Percentiles rank a stretch among this genome's conserved stretches.
Evolutionary conservation across 2,888 invertebrate genomes (phyloP).

Genomic region (Kuschelorhynchus macadamiae): DNA sequence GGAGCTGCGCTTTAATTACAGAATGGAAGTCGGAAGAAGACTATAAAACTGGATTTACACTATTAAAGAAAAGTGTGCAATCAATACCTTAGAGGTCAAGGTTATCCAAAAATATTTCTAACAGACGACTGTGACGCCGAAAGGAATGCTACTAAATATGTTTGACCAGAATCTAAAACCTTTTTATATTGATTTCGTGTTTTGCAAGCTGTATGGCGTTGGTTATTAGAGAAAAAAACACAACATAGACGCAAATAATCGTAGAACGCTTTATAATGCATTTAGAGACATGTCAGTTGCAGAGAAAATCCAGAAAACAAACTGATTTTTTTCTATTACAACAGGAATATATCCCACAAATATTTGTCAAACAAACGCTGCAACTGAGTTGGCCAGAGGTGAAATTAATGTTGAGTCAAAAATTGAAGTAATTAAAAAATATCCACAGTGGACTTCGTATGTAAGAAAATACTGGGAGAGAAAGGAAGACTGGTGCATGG

Average conservation of each 20-base stretch:
- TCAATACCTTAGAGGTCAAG: constrained; percentile 21
- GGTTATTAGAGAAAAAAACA: constrained; percentile 37
- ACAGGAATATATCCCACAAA: constrained; percentile 1
- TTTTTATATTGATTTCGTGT: constrained; percentile 41
- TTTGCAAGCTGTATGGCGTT: constrained; percentile 36
- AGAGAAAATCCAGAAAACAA: background rate
- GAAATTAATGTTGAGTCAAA: background rate
- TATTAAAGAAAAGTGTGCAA: constrained; percentile 21
- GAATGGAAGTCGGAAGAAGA: constrained; percentile 33
- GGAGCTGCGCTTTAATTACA: constrained; percentile 42
- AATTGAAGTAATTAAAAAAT: constrained; percentile 5
- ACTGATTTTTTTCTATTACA: constrained; percentile 1
- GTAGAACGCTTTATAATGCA: constrained; percentile 1
- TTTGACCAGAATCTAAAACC: constrained; percentile 29
- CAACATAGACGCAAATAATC: constrained; percentile 11
- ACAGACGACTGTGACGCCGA: constrained; percentile 44
- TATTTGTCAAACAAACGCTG: constrained; percentile 63
- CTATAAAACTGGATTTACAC: constrained; percentile 34
- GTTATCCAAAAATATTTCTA: constrained; percentile 33
- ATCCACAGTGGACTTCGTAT: constrained; percentile 29
- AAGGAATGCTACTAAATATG: constrained; percentile 31
- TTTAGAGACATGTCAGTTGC: constrained; percentile 16
- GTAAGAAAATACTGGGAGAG: constrained; percentile 18
- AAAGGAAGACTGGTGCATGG: constrained; percentile 34
- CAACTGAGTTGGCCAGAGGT: background rate